Evolutionary conservation across 2,888 invertebrate genomes (phyloP).

Genomic region (Seira musarum): DNA sequence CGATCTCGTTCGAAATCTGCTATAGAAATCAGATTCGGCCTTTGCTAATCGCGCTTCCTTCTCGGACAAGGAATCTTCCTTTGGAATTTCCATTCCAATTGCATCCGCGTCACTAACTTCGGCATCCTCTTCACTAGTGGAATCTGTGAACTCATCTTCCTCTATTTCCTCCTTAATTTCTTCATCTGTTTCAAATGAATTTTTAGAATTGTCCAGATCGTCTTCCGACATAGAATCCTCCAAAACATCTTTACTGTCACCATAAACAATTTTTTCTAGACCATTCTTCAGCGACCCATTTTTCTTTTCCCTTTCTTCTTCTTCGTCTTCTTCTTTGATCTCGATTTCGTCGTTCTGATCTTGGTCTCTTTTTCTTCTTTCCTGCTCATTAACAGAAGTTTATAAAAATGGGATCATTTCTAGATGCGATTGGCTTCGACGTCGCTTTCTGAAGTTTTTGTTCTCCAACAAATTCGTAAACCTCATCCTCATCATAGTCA

Average conservation of each 20-base stretch:
- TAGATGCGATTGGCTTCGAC: too few species aligned
- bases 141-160: background rate
- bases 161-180: constrained; percentile 22
- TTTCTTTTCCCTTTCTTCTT: background rate
- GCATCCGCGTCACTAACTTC: constrained; percentile 14
- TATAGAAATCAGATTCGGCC: constrained; percentile 65
- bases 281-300: background rate
- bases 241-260: background rate
- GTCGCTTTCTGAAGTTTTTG: too few species aligned
- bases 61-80: constrained; percentile 9
- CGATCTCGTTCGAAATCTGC: constrained; percentile 63
- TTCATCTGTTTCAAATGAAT: too few species aligned
- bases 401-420: too few species aligned
- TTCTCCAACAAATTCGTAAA: constrained; percentile 5
- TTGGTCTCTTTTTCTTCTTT: background rate
- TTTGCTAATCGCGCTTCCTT: constrained; percentile 58
- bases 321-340: too few species aligned
- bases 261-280: background rate
- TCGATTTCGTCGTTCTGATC: too few species aligned
- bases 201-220: too few species aligned
- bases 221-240: background rate
- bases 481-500: constrained; percentile 32
- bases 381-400: too few species aligned
- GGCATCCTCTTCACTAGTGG: background rate
- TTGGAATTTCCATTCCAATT: constrained; percentile 22